Evolutionary conservation across 2,797 vertebrate species (phyloP).

Genomic region (Diplodus sargus): DNA sequence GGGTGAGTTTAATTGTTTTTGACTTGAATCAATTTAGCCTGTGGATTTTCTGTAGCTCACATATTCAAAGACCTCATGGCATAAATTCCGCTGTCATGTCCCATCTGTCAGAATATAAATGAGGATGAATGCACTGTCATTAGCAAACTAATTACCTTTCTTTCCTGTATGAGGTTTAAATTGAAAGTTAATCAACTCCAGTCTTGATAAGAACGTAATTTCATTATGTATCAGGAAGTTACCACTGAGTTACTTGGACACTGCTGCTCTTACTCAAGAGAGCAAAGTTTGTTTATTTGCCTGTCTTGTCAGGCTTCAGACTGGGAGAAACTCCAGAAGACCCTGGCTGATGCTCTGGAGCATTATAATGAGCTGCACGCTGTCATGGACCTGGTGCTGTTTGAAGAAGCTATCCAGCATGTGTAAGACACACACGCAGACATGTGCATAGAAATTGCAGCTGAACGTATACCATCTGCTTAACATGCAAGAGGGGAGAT

Average conservation of each 20-base stretch:
- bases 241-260: slow-evolving; percentile 14
- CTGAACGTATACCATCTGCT: slow-evolving; percentile 13
- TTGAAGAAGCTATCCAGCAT: slow-evolving; percentile 85
- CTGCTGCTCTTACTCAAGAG: slow-evolving; percentile 10
- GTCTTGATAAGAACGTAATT: slow-evolving; percentile 56
- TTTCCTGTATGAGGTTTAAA: slow-evolving; percentile 40
- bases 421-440: slow-evolving; percentile 63
- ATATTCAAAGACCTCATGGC: slow-evolving; percentile 39
- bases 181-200: slow-evolving; percentile 55
- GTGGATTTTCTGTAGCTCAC: slow-evolving; percentile 38
- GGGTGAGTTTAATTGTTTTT: slow-evolving; percentile 59
- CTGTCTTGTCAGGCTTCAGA: slow-evolving; percentile 82
- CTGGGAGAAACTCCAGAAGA: slow-evolving; percentile 93
- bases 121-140: slow-evolving; percentile 57
- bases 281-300: slow-evolving; percentile 43
- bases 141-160: slow-evolving; percentile 59
- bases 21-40: slow-evolving; percentile 59
- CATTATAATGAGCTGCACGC: slow-evolving; percentile 87
- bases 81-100: slow-evolving; percentile 46
- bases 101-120: slow-evolving; percentile 61
- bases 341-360: slow-evolving; percentile 88
- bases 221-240: slow-evolving; percentile 39
- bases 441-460: slow-evolving; percentile 1
- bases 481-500: slow-evolving; percentile 9
- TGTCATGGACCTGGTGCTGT: slow-evolving; percentile 84